Evolutionary conservation across 1,140 invertebrate species (phyloP).

Genomic region (Drosophila ananassae): DNA sequence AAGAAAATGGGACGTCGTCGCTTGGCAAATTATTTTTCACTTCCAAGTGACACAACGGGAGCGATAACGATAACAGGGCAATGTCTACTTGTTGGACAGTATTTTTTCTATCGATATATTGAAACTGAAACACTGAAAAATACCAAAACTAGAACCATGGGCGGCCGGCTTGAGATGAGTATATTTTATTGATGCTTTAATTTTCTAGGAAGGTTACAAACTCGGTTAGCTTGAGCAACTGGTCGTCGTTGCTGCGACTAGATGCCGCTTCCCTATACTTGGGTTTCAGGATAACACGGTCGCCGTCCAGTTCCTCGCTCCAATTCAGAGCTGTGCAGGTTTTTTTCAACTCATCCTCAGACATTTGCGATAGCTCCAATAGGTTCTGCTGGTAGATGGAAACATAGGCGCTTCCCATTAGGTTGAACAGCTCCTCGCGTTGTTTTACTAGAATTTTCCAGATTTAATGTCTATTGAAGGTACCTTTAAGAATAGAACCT

Average conservation of each 20-base stretch:
- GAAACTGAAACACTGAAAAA: constrained; percentile 13
- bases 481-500: background rate
- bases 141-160: constrained; percentile 3
- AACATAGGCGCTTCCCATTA: constrained; percentile 62
- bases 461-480: background rate
- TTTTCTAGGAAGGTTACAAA: constrained; percentile 76
- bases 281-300: constrained; percentile 51
- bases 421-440: constrained; percentile 60
- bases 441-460: constrained; percentile 29
- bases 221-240: constrained; percentile 69
- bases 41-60: constrained; percentile 69
- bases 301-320: constrained; percentile 62
- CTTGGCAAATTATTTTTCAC: constrained; percentile 57
- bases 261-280: constrained; percentile 49
- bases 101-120: background rate
- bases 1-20: constrained; percentile 62
- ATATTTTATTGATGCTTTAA: constrained; percentile 39
- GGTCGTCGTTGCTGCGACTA: constrained; percentile 58
- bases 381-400: constrained; percentile 69
- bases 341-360: constrained; percentile 50
- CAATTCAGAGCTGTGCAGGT: constrained; percentile 41
- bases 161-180: constrained; percentile 4
- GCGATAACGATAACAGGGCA: constrained; percentile 17
- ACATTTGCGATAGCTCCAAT: constrained; percentile 56
- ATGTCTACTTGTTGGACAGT: constrained; percentile 36